A percentile compares a stretch with the other conserved stretches of the same genome.
These are phyloP conservation scores for Caerostris extrusa DNA, from an alignment of 1,140 invertebrate species.

Conservation along the genomic window DNA sequence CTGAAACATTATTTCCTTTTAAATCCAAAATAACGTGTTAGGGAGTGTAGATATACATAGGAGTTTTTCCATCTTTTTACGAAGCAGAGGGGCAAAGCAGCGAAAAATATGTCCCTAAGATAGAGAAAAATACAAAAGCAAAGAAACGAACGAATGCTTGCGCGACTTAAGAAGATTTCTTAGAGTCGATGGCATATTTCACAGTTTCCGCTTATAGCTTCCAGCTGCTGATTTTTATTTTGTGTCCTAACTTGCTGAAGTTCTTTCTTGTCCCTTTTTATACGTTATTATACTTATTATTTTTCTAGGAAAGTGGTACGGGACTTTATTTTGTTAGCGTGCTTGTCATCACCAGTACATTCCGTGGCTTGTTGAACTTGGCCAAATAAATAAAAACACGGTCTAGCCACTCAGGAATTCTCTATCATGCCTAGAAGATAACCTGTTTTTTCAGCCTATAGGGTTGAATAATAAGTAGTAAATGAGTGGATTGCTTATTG, in stretches of 20 bases:
- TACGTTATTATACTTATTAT: not conserved
- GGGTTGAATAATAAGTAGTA: not conserved
- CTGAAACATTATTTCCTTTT: too few relatives aligned
- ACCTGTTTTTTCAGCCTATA: not conserved
- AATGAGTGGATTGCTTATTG: not conserved
- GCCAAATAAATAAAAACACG: not conserved
- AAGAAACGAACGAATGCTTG: too few relatives aligned
- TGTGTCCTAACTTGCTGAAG: not conserved
- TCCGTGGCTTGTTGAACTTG: not conserved
- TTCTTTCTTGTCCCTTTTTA: not conserved
- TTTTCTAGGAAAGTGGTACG: not conserved
- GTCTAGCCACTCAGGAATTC: not conserved
- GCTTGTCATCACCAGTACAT: not conserved
- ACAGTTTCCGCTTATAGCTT: too few relatives aligned
- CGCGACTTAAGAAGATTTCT: too few relatives aligned
- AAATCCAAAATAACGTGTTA: too few relatives aligned
- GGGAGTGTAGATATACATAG: too few relatives aligned
- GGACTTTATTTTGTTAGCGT: not conserved
- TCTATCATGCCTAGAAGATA: too few relatives aligned
- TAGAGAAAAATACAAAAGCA: too few relatives aligned
- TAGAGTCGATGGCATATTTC: too few relatives aligned
- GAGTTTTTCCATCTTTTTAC: too few relatives aligned
- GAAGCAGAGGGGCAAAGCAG: too few relatives aligned
- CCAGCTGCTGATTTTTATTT: not conserved
- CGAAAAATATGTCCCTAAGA: too few relatives aligned